Percentiles rank a stretch among this genome's conserved stretches.
Evolutionary conservation across 2,797 vertebrate species (phyloP).

Genomic region (Schizopygopsis pylzovi): DNA sequence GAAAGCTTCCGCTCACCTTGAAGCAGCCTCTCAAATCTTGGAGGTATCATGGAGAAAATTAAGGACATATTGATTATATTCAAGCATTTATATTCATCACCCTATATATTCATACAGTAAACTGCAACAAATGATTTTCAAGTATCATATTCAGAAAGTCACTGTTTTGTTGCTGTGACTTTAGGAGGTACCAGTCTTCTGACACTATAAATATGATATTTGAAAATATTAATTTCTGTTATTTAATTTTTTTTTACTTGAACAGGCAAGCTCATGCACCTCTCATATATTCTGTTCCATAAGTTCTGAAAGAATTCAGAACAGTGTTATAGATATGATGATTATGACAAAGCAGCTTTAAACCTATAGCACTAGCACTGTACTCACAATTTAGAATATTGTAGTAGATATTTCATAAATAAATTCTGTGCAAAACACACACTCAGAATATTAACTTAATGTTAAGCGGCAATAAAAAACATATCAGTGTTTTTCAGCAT

Average conservation of each 20-base stretch:
- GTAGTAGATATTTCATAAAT: conserved; percentile 18
- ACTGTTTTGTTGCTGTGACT: conserved; percentile 32
- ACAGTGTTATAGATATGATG: conserved; percentile 1
- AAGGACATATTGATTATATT: conserved; percentile 28
- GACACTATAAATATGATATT: background rate
- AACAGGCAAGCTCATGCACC: conserved; percentile 45
- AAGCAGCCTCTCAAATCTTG: conserved; percentile 19
- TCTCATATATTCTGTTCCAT: background rate
- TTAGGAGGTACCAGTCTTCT: conserved; percentile 27
- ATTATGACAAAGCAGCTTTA: conserved; percentile 43
- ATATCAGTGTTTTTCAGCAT: conserved; percentile 41
- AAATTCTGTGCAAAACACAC: conserved; percentile 40
- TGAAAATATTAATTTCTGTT: background rate
- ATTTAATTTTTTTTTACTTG: background rate
- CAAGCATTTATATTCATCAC: conserved; percentile 12
- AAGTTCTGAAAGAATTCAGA: conserved; percentile 14
- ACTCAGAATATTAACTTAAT: conserved; percentile 17
- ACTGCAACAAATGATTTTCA: conserved; percentile 41
- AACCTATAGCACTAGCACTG: conserved; percentile 39
- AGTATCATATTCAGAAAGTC: conserved; percentile 31
- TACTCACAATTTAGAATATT: conserved; percentile 17
- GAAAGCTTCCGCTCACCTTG: conserved; percentile 30
- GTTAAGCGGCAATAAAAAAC: conserved; percentile 37
- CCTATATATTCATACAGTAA: conserved; percentile 33
- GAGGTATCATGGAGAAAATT: conserved; percentile 16